A percentile compares a stretch with the other conserved stretches of the same genome.
These are phyloP conservation scores for Etheostoma cragini DNA, from an alignment of 2,113 vertebrate genomes.

Conservation along the genomic window DNA sequence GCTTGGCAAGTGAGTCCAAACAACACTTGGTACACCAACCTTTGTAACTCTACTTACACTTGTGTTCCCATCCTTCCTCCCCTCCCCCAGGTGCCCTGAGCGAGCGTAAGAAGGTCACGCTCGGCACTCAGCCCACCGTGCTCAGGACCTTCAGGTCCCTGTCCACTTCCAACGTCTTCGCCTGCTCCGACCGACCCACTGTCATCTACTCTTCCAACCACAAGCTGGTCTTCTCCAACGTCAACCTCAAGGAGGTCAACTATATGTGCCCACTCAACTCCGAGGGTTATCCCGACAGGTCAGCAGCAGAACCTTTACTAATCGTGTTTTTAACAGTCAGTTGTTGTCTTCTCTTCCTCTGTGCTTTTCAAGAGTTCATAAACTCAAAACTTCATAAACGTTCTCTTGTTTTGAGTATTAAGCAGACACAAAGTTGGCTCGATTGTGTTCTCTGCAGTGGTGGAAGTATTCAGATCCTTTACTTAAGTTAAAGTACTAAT, in stretches of 20 bases:
- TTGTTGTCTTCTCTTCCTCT: not conserved
- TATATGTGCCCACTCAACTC: slow-evolving; percentile 99
- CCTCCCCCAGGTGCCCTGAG: slow-evolving; percentile 88
- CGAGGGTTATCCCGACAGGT: slow-evolving; percentile 98
- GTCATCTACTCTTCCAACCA: slow-evolving; percentile 99
- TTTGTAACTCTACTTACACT: not conserved
- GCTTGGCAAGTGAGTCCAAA: not conserved
- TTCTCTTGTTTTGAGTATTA: slow-evolving; percentile 24
- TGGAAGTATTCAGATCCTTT: too few species aligned
- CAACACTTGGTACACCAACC: not conserved
- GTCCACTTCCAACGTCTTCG: slow-evolving; percentile 98
- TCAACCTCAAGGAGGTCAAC: slow-evolving; percentile 99
- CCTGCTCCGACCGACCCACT: slow-evolving; percentile 97
- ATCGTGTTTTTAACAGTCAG: not conserved
- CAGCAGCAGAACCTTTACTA: slow-evolving; percentile 19
- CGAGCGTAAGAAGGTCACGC: slow-evolving; percentile 97
- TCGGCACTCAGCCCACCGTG: slow-evolving; percentile 97
- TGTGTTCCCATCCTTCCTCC: not conserved
- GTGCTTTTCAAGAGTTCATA: slow-evolving; percentile 3
- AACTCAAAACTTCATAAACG: not conserved
- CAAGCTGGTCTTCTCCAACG: slow-evolving; percentile 98
- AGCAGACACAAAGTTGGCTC: not conserved
- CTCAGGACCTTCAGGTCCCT: slow-evolving; percentile 96
- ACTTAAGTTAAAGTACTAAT: too few species aligned
- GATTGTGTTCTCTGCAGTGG: not conserved